These are phyloP conservation scores for Crambe crambe DNA, from an alignment of 37 sponge, comb jelly and placozoan genomes.

Conservation along the genomic window DNA sequence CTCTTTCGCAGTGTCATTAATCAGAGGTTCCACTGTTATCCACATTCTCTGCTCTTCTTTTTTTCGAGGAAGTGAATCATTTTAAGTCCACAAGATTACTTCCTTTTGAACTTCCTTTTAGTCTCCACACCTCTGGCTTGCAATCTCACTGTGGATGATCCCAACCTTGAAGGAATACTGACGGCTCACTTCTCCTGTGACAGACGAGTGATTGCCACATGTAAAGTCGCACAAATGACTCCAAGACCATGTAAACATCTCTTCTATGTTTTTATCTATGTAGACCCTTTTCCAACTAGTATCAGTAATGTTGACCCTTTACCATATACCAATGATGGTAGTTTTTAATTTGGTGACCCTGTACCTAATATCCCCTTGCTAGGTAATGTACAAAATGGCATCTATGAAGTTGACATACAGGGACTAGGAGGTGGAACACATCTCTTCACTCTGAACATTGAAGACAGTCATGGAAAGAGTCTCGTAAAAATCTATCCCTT, in stretches of 20 bases:
- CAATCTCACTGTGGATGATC: slow-evolving; percentile 2
- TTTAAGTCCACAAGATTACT: too few relatives aligned
- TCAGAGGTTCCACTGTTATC: too few relatives aligned
- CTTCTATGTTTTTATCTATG: not conserved
- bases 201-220: slow-evolving; percentile 22
- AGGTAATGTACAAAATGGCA: slow-evolving; percentile 15
- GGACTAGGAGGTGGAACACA: slow-evolving; percentile 19
- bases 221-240: slow-evolving; percentile 24
- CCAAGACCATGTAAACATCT: slow-evolving; percentile 24
- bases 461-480: slow-evolving; percentile 36
- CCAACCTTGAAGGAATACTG: not conserved
- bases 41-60: too few relatives aligned
- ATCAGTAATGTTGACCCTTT: not conserved
- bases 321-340: too few relatives aligned
- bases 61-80: too few relatives aligned
- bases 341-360: slow-evolving; percentile 1
- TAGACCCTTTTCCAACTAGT: too few relatives aligned
- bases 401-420: not conserved
- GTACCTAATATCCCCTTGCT: not conserved
- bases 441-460: slow-evolving; percentile 28
- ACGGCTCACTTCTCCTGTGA: slow-evolving; percentile 14
- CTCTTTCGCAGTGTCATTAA: too few relatives aligned
- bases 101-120: too few relatives aligned
- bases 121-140: slow-evolving; percentile 31
- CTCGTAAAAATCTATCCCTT: slow-evolving; percentile 48